Conservation (phyloP, 2,113 vertebrate species). For the Callorhinus ursinus region DNA sequence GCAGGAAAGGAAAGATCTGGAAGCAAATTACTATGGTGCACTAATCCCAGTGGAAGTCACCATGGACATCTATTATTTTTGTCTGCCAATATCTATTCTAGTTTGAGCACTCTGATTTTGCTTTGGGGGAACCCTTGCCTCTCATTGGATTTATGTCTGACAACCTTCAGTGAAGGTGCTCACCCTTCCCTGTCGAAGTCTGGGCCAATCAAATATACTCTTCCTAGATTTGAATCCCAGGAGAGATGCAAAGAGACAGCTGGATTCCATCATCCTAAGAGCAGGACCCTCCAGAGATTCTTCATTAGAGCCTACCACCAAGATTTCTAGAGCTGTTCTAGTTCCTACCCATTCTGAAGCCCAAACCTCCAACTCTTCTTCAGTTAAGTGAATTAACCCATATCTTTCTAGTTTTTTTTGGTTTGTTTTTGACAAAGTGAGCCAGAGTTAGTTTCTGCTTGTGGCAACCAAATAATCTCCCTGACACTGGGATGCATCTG, state of each 20-base stretch:
- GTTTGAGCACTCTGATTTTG: neutral
- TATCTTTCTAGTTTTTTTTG: neutral
- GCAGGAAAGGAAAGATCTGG: neutral
- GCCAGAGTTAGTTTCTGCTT: neutral
- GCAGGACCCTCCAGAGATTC: neutral
- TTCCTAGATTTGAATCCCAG: neutral
- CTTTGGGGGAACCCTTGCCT: neutral
- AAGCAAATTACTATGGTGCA: neutral
- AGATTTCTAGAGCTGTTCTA: neutral
- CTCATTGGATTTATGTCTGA: neutral
- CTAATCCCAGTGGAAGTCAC: neutral
- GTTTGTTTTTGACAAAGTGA: neutral
- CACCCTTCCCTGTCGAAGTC: neutral
- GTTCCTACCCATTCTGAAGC: neutral
- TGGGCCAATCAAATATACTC: neutral
- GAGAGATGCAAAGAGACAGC: neutral
- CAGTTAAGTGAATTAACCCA: neutral
- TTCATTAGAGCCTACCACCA: neutral
- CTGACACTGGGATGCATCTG: neutral
- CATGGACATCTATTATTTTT: neutral
- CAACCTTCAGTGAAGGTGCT: neutral
- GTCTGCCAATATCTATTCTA: neutral
- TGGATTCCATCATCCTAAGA: neutral
- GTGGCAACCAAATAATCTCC: neutral
- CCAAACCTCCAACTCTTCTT: neutral